Percentiles rank a stretch among this genome's conserved stretches.
Evolutionary conservation across 2,888 invertebrate species (phyloP).

Genomic region (Diplazon laetatorius): DNA sequence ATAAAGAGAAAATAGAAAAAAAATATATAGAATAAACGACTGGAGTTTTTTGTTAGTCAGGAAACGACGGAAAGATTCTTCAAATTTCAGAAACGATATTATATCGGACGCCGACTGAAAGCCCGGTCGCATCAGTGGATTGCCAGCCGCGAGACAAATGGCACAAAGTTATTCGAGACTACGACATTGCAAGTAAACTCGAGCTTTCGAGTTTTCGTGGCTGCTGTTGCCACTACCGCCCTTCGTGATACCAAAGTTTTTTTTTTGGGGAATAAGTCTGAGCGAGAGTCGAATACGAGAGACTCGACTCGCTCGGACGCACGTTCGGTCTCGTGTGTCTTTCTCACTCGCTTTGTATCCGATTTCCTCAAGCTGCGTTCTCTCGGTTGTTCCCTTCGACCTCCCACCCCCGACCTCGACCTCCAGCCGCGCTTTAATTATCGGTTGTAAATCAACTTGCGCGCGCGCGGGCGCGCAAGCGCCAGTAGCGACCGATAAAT

Average conservation of each 20-base stretch:
- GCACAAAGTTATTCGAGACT: conserved; percentile 76
- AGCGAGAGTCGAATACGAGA: conserved; percentile 53
- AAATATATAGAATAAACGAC: no score
- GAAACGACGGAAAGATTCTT: conserved; percentile 1
- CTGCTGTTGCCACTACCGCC: conserved; percentile 61
- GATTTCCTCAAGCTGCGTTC: conserved; percentile 50
- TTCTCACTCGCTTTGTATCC: conserved; percentile 40
- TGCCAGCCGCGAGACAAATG: conserved; percentile 68
- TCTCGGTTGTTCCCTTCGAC: conserved; percentile 51
- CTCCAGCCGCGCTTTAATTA: conserved; percentile 79
- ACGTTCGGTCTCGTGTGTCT: conserved; percentile 42
- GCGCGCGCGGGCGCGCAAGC: conserved; percentile 57
- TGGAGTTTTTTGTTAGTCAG: background rate
- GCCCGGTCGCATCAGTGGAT: conserved; percentile 40
- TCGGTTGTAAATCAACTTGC: conserved; percentile 77
- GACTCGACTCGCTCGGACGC: conserved; percentile 11
- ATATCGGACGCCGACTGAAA: conserved; percentile 39
- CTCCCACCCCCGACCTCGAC: conserved; percentile 55
- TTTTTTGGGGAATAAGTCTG: conserved; percentile 73
- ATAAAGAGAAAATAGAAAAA: background rate
- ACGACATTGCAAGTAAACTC: conserved; percentile 57
- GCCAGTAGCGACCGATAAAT: conserved; percentile 78
- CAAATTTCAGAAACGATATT: conserved; percentile 32
- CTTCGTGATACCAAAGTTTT: conserved; percentile 69
- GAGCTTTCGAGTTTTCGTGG: conserved; percentile 47